Percentiles rank a stretch among this genome's conserved stretches.
Evolutionary conservation across 2,888 invertebrate species (phyloP).

Genomic region (Mamestra brassicae): DNA sequence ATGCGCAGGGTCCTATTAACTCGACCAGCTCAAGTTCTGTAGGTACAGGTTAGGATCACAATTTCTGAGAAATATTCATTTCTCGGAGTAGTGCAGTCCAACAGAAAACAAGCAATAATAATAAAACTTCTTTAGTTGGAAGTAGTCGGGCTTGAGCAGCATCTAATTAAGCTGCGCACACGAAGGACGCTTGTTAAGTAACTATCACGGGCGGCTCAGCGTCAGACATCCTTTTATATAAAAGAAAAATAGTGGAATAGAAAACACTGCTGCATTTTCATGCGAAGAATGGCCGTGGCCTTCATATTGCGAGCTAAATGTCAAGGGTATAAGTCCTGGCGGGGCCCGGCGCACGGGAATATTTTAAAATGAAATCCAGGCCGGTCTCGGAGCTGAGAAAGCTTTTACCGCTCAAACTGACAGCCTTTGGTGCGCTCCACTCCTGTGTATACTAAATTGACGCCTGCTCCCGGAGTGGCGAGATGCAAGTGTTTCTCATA

Average conservation of each 20-base stretch:
- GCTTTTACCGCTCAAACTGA: conserved; percentile 20
- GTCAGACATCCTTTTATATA: conserved; percentile 5
- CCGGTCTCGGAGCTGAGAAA: conserved; percentile 8
- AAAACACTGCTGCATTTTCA: conserved; percentile 15
- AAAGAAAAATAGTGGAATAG: conserved; percentile 22
- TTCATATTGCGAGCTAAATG: conserved; percentile 35
- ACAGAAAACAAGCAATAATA: not conserved
- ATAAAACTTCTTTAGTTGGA: not conserved
- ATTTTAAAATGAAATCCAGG: conserved; percentile 14
- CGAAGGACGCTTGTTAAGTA: conserved; percentile 4
- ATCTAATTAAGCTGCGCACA: not conserved
- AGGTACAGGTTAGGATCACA: not conserved
- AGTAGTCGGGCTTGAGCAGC: not conserved
- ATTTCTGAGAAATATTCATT: not conserved
- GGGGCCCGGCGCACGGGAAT: not conserved
- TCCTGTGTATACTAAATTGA: conserved; percentile 24
- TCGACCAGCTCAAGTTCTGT: not conserved
- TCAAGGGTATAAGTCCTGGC: conserved; percentile 40
- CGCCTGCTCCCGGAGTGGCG: not conserved
- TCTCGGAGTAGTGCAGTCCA: not conserved
- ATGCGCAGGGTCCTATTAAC: not conserved
- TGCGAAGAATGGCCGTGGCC: conserved; percentile 9
- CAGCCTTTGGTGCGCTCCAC: conserved; percentile 26
- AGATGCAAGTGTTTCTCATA: conserved; percentile 4
- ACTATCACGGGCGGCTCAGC: not conserved